phyloP scores from a whole-genome alignment of 2,113 vertebrate genomes.

The Stegastes partitus region DNA sequence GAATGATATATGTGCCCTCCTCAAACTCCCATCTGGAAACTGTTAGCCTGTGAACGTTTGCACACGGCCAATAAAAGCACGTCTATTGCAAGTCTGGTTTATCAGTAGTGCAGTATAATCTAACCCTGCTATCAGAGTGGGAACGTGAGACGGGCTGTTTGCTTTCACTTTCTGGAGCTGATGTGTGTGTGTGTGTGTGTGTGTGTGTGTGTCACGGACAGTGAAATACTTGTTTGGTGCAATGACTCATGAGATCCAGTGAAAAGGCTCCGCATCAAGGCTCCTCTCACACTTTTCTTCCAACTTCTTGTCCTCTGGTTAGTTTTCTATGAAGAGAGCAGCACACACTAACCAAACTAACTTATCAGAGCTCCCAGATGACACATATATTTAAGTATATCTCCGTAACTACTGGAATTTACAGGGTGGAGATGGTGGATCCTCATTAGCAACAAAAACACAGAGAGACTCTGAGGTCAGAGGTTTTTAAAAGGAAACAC shows the following conservation, averaged over 20 bases:
- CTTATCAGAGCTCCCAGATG: conserved; percentile 11
- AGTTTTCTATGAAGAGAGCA: conserved; percentile 1
- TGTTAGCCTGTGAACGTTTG: conserved; percentile 71
- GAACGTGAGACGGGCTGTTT: not conserved
- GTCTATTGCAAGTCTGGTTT: conserved; percentile 30
- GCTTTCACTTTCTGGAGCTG: conserved; percentile 38
- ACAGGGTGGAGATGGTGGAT: not conserved
- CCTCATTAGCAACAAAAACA: not conserved
- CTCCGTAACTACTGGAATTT: not conserved
- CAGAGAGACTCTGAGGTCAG: not conserved
- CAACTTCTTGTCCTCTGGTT: conserved; percentile 5
- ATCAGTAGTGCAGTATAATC: conserved; percentile 40
- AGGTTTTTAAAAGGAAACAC: not conserved
- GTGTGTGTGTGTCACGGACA: conserved; percentile 4
- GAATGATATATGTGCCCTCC: conserved; percentile 66
- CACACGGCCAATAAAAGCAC: conserved; percentile 71
- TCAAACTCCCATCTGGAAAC: conserved; percentile 79
- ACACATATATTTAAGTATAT: conserved; percentile 2
- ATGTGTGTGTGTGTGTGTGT: not conserved
- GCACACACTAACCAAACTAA: not conserved
- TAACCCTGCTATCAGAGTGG: not conserved
- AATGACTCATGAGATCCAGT: conserved; percentile 44
- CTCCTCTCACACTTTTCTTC: not conserved
- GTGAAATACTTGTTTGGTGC: conserved; percentile 20
- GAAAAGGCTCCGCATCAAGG: not conserved